phyloP scores from a whole-genome alignment of 2,888 invertebrate genomes.

The Drosophila prolongata region DNA sequence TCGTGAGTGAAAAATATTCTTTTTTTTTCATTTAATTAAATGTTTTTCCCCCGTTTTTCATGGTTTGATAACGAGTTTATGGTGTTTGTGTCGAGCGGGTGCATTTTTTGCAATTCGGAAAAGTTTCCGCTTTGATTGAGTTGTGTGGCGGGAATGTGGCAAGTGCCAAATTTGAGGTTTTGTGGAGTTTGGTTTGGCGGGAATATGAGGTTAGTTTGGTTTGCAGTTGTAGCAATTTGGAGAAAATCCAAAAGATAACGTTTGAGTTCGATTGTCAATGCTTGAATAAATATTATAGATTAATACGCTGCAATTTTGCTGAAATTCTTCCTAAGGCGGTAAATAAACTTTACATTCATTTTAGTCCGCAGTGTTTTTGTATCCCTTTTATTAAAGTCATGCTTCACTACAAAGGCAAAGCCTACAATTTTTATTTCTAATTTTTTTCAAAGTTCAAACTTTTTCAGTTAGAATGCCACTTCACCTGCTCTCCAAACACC shows the following conservation, averaged over 20 bases:
- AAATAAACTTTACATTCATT: too few relatives aligned
- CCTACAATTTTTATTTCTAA: not conserved
- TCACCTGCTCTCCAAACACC: conserved; percentile 19
- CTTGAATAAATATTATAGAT: not conserved
- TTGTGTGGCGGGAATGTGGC: conserved; percentile 29
- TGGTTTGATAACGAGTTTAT: conserved; percentile 57
- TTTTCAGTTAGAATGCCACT: not conserved
- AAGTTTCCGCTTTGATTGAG: conserved; percentile 53
- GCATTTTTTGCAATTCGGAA: conserved; percentile 32
- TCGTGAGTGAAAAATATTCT: conserved; percentile 35
- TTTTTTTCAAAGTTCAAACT: not conserved
- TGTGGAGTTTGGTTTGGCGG: not conserved
- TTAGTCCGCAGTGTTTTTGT: too few relatives aligned
- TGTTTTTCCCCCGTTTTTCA: conserved; percentile 21
- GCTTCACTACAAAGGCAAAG: not conserved
- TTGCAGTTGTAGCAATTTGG: not conserved
- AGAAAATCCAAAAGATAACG: not conserved
- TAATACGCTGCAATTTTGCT: too few relatives aligned
- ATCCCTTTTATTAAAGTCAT: not conserved
- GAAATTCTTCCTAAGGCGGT: too few relatives aligned
- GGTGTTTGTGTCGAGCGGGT: conserved; percentile 8
- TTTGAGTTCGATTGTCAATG: not conserved
- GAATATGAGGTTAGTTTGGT: not conserved
- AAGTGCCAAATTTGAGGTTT: conserved; percentile 2
- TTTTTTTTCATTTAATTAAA: conserved; percentile 58